phyloP scores from a whole-genome alignment of 2,888 invertebrate species.

The Strigamia maritima region DNA sequence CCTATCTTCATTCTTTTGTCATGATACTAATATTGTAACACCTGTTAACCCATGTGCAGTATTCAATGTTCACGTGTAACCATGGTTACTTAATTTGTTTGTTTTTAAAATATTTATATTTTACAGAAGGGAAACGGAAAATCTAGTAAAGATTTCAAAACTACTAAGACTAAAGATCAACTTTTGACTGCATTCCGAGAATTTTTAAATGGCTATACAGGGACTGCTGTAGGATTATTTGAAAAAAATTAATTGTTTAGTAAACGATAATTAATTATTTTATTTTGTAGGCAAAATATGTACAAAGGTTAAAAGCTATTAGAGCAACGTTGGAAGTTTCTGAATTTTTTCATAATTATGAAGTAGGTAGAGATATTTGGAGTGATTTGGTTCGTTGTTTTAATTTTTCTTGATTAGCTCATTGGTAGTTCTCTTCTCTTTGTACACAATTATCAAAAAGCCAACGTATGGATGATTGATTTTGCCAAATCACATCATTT shows the following conservation, averaged over 20 bases:
- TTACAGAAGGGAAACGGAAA: constrained; percentile 73
- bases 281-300: constrained; percentile 66
- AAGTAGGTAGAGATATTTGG: constrained; percentile 55
- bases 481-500: constrained; percentile 91
- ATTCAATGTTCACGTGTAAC: too few species aligned
- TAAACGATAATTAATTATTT: not conserved
- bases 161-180: constrained; percentile 76
- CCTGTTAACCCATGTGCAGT: not conserved
- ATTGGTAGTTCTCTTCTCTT: constrained; percentile 92
- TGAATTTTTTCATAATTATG: constrained; percentile 85
- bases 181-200: constrained; percentile 74
- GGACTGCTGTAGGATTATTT: constrained; percentile 16
- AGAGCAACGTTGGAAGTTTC: constrained; percentile 78
- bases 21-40: not conserved
- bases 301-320: constrained; percentile 80
- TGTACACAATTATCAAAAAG: constrained; percentile 83
- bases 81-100: not conserved
- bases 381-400: not conserved
- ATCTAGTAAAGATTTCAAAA: constrained; percentile 92
- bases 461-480: constrained; percentile 95
- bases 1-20: not conserved
- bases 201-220: constrained; percentile 72
- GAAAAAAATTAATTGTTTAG: not conserved
- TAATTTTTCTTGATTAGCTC: constrained; percentile 57
- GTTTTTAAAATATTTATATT: not conserved